These are phyloP conservation scores for Incurvaria masculella DNA, from an alignment of 2,888 invertebrate species.

Conservation along the genomic window DNA sequence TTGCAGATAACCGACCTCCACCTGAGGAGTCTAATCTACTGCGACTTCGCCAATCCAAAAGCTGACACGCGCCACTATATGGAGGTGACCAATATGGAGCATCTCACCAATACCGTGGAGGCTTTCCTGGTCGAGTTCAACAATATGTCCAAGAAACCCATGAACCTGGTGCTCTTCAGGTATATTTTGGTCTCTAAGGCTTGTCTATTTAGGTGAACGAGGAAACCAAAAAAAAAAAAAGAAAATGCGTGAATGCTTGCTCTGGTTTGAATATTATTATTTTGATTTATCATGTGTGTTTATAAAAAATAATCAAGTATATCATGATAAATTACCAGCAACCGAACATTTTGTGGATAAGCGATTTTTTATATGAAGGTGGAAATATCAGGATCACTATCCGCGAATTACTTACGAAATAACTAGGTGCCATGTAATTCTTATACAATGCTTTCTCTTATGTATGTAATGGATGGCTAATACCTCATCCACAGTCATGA, in stretches of 20 bases:
- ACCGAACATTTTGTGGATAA: too few species aligned
- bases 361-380: too few species aligned
- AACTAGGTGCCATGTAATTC: too few species aligned
- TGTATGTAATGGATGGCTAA: too few species aligned
- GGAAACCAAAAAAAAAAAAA: too few species aligned
- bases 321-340: too few species aligned
- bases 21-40: conserved; percentile 83
- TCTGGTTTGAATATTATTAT: neutral
- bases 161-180: conserved; percentile 91
- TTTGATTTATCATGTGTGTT: neutral
- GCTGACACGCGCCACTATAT: conserved; percentile 84
- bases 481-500: too few species aligned
- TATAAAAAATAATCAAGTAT: neutral
- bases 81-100: conserved; percentile 82
- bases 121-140: conserved; percentile 88
- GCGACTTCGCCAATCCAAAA: conserved; percentile 94
- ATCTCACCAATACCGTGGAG: conserved; percentile 78
- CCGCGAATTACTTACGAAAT: too few species aligned
- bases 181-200: conserved; percentile 25
- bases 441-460: too few species aligned
- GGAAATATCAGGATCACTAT: too few species aligned
- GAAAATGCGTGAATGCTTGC: neutral
- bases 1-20: conserved; percentile 73
- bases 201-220: neutral
- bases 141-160: conserved; percentile 94